A percentile compares a stretch with the other conserved stretches of the same genome.
Evolutionary conservation across 2,797 vertebrate genomes (phyloP).

Genomic region (Lepus townsendii): DNA sequence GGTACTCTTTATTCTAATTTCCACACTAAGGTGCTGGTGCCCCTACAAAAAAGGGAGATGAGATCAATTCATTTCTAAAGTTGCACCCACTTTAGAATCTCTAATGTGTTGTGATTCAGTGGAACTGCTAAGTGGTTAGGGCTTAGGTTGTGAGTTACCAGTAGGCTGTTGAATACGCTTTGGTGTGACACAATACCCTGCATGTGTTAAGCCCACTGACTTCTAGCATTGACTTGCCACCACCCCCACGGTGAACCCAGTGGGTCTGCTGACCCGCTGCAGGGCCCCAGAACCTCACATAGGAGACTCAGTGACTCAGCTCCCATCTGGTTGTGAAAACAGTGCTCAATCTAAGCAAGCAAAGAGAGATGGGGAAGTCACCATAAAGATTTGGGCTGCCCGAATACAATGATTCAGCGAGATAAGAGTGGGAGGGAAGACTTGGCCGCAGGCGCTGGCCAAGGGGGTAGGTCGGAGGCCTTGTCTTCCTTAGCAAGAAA

Average conservation of each 20-base stretch:
- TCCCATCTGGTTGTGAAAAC: neutral
- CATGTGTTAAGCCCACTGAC: neutral
- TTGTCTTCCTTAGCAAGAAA: constrained; percentile 10
- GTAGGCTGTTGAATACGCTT: constrained; percentile 5
- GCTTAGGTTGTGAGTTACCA: neutral
- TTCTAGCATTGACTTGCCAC: neutral
- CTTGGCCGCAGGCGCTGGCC: neutral
- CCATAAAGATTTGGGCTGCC: neutral
- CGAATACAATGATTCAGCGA: neutral
- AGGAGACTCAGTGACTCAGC: neutral
- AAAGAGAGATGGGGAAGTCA: neutral
- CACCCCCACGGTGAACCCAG: neutral
- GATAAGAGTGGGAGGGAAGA: neutral
- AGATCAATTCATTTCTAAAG: constrained; percentile 36
- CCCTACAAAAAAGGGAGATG: neutral
- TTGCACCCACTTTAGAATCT: neutral
- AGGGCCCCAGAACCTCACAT: neutral
- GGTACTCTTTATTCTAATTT: neutral
- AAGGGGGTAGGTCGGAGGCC: neutral
- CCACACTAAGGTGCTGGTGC: neutral
- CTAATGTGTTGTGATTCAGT: neutral
- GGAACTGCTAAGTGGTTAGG: constrained; percentile 35
- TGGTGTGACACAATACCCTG: neutral
- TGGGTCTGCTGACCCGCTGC: neutral
- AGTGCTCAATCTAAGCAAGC: constrained; percentile 25